phyloP scores from a whole-genome alignment of 2,888 invertebrate species.

The Cosmopolites sordidus region DNA sequence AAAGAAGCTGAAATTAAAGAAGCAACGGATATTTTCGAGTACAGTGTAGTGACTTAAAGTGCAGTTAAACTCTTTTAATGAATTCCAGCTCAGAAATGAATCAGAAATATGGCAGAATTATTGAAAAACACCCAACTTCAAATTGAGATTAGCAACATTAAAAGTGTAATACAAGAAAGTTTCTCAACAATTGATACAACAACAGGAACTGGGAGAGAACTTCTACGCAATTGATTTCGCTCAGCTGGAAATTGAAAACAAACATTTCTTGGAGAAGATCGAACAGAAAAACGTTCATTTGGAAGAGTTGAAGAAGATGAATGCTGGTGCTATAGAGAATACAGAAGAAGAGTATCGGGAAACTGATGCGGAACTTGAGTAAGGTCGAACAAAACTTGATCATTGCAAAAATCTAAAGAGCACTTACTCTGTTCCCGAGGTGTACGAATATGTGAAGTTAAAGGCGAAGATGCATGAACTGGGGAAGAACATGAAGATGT shows the following conservation, averaged over 20 bases:
- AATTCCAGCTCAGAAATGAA: slow-evolving; percentile 58
- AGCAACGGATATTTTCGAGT: slow-evolving; percentile 51
- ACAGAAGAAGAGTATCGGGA: slow-evolving; percentile 48
- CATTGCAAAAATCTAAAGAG: slow-evolving; percentile 41
- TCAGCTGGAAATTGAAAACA: slow-evolving; percentile 59
- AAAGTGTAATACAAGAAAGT: slow-evolving; percentile 55
- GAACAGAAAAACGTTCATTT: slow-evolving; percentile 55
- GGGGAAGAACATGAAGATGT: slow-evolving; percentile 37
- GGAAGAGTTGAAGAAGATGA: slow-evolving; percentile 56
- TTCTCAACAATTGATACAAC: slow-evolving; percentile 53
- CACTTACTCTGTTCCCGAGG: slow-evolving; percentile 50
- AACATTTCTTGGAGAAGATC: slow-evolving; percentile 51
- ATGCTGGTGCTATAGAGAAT: slow-evolving; percentile 54
- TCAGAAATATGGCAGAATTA: slow-evolving; percentile 57
- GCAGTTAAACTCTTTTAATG: slow-evolving; percentile 55
- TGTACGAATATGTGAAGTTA: slow-evolving; percentile 56
- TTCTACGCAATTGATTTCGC: slow-evolving; percentile 62
- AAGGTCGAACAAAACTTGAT: slow-evolving; percentile 41
- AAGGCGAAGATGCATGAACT: slow-evolving; percentile 47
- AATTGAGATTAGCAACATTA: slow-evolving; percentile 55
- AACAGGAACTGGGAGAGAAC: slow-evolving; percentile 57
- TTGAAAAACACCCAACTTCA: slow-evolving; percentile 52
- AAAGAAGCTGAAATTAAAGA: slow-evolving; percentile 52
- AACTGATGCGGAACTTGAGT: slow-evolving; percentile 48
- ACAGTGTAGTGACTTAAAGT: slow-evolving; percentile 44